phyloP scores from a whole-genome alignment of 1,140 invertebrate genomes.

The Conopomorpha cramerella region DNA sequence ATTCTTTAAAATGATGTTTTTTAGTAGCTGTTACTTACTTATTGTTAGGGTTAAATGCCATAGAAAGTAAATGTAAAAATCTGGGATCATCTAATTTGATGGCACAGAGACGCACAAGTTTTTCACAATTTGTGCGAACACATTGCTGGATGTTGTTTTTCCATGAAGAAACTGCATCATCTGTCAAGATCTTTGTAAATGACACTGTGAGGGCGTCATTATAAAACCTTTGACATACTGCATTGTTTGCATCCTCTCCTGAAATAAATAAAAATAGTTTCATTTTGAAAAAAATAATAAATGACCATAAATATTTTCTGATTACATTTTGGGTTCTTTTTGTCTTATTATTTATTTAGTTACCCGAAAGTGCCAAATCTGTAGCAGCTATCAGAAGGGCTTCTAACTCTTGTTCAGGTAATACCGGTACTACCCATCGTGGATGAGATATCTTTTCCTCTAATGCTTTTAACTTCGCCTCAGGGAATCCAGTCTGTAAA shows the following conservation, averaged over 20 bases:
- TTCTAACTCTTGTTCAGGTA: constrained; percentile 95
- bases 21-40: too few species aligned
- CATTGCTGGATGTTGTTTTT: constrained; percentile 96
- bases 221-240: constrained; percentile 94
- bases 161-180: constrained; percentile 97
- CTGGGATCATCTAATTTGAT: constrained; percentile 93
- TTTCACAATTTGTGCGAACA: constrained; percentile 91
- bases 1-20: too few species aligned
- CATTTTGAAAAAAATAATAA: constrained; percentile 5
- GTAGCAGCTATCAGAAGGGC: constrained; percentile 88
- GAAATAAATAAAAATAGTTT: constrained; percentile 8
- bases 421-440: constrained; percentile 95
- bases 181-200: constrained; percentile 97
- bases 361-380: constrained; percentile 60
- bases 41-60: constrained; percentile 92
- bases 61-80: constrained; percentile 88
- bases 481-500: constrained; percentile 71
- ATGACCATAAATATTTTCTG: constrained; percentile 1
- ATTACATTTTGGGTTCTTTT: too few species aligned
- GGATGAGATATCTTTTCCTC: constrained; percentile 95
- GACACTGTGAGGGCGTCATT: constrained; percentile 92
- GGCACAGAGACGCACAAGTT: constrained; percentile 90
- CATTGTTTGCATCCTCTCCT: constrained; percentile 88
- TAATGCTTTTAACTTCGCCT: constrained; percentile 81
- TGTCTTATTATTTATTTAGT: too few species aligned